Evolutionary conservation across 2,888 invertebrate genomes (phyloP).

Genomic region (Ommatoiulus sabulosus): DNA sequence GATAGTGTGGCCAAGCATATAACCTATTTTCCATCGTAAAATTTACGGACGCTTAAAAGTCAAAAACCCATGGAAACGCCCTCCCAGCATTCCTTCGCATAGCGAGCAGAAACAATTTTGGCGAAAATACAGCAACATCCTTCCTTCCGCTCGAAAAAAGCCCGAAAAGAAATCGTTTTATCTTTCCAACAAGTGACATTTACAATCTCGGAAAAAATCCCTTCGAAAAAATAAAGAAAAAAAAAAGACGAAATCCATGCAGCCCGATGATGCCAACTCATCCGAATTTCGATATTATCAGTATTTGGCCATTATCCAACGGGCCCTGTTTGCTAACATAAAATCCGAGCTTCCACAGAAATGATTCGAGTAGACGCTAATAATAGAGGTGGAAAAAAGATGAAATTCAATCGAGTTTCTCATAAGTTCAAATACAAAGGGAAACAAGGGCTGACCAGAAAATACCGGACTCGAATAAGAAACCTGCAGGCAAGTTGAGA

Average conservation of each 20-base stretch:
- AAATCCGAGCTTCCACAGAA: neutral
- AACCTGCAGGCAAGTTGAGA: no score
- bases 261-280: neutral
- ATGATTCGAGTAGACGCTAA: neutral
- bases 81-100: neutral
- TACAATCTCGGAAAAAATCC: neutral
- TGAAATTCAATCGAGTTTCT: neutral
- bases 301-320: neutral
- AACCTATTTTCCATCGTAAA: neutral
- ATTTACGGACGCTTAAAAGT: neutral
- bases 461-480: neutral
- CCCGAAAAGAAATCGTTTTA: neutral
- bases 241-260: neutral
- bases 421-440: neutral
- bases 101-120: neutral
- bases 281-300: conserved; percentile 1
- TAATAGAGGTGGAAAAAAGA: neutral
- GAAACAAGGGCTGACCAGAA: neutral
- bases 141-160: neutral
- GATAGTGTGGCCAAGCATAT: neutral
- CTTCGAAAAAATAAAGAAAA: neutral
- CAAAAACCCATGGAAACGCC: neutral
- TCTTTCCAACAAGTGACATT: conserved; percentile 1
- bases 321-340: neutral
- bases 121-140: neutral